A percentile compares a stretch with the other conserved stretches of the same genome.
phyloP scores from a whole-genome alignment of 2,888 invertebrate species.

The Caenorhabditis japonica region DNA sequence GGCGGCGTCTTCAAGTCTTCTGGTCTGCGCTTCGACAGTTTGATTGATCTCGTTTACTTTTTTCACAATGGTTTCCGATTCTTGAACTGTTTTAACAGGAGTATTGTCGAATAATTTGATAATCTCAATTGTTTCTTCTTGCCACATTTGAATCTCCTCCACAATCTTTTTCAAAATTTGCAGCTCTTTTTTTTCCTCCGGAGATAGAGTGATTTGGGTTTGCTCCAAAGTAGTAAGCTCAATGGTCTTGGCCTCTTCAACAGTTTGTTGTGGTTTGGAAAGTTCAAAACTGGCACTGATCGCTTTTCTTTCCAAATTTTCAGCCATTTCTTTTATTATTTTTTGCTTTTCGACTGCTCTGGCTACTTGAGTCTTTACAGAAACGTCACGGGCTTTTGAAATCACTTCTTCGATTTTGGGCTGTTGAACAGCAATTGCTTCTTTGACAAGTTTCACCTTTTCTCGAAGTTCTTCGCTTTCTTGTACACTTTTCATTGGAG shows the following conservation, averaged over 20 bases:
- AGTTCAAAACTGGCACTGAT: slow-evolving; percentile 44
- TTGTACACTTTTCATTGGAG: slow-evolving; percentile 53
- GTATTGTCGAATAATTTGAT: slow-evolving; percentile 39
- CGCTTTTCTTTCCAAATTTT: slow-evolving; percentile 46
- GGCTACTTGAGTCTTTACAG: slow-evolving; percentile 36
- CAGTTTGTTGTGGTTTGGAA: slow-evolving; percentile 33
- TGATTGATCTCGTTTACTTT: slow-evolving; percentile 48
- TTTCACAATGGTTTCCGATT: slow-evolving; percentile 36
- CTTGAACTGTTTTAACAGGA: slow-evolving; percentile 36
- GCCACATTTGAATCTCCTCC: slow-evolving; percentile 58
- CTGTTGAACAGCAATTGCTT: slow-evolving; percentile 51
- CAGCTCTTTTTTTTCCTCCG: slow-evolving; percentile 47
- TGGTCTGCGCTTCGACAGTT: slow-evolving; percentile 42
- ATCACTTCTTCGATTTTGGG: slow-evolving; percentile 54
- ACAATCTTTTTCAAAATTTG: slow-evolving; percentile 56
- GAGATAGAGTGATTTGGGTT: slow-evolving; percentile 43
- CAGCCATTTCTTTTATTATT: slow-evolving; percentile 49
- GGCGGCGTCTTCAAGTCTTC: slow-evolving; percentile 41
- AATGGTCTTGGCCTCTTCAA: slow-evolving; percentile 51
- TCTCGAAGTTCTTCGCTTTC: slow-evolving; percentile 51
- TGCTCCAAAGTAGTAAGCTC: slow-evolving; percentile 43
- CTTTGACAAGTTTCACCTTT: slow-evolving; percentile 52
- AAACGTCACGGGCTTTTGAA: slow-evolving; percentile 32
- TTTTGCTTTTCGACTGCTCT: slow-evolving; percentile 50
- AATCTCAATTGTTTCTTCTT: slow-evolving; percentile 58